These are phyloP conservation scores for Drosophila fulvimacula DNA, from an alignment of 2,888 invertebrate species.

Conservation along the genomic window DNA sequence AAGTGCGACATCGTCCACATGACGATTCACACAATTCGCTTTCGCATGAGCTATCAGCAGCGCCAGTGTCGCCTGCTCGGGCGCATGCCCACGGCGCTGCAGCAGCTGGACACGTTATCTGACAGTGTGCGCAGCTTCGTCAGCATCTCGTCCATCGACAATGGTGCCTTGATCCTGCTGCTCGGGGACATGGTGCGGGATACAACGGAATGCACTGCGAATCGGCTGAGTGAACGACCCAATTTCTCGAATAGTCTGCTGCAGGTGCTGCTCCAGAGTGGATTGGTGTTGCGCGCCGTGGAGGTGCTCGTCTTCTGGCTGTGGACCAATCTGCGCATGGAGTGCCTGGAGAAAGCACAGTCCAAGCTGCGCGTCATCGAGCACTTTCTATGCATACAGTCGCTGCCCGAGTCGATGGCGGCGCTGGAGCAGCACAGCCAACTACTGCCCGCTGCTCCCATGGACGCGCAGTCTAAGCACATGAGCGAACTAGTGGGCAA, in stretches of 20 bases:
- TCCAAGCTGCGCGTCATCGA: slow-evolving; percentile 73
- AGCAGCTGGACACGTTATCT: slow-evolving; percentile 67
- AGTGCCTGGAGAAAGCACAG: slow-evolving; percentile 76
- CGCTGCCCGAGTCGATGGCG: slow-evolving; percentile 9
- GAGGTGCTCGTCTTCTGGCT: slow-evolving; percentile 79
- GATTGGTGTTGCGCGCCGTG: slow-evolving; percentile 74
- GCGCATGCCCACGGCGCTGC: slow-evolving; percentile 49
- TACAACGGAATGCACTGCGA: slow-evolving; percentile 77
- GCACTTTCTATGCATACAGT: slow-evolving; percentile 58
- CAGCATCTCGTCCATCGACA: slow-evolving; percentile 76
- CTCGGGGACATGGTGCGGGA: slow-evolving; percentile 74
- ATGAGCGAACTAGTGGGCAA: slow-evolving; percentile 50
- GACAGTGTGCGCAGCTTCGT: slow-evolving; percentile 66
- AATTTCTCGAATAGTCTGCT: slow-evolving; percentile 71
- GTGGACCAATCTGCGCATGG: slow-evolving; percentile 82
- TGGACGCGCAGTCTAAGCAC: slow-evolving; percentile 34
- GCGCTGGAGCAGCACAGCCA: background rate
- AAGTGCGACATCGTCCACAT: slow-evolving; percentile 79
- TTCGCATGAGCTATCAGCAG: slow-evolving; percentile 77
- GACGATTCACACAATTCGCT: slow-evolving; percentile 71
- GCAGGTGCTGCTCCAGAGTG: slow-evolving; percentile 70
- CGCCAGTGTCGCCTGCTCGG: slow-evolving; percentile 19
- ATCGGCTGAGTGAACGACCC: slow-evolving; percentile 77
- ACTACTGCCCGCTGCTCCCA: slow-evolving; percentile 16
- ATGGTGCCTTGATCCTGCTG: slow-evolving; percentile 65